Conservation (phyloP, 2,888 invertebrate genomes). For the Ernsta delagoae region DNA sequence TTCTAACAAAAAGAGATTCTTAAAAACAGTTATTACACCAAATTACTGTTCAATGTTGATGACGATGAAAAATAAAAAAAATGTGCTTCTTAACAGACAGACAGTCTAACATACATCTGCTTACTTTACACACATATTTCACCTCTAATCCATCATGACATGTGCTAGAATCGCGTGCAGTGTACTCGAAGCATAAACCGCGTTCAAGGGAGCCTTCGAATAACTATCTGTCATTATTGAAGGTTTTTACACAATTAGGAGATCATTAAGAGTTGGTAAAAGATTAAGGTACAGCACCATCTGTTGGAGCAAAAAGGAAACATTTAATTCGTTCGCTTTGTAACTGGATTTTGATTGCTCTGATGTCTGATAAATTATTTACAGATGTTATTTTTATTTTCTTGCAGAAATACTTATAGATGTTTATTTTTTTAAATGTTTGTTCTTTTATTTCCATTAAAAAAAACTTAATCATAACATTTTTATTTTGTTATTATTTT, state of each 20-base stretch:
- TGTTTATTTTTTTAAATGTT: no score
- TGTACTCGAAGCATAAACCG: conserved; percentile 19
- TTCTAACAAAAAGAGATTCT: not conserved
- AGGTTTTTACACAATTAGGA: conserved; percentile 44
- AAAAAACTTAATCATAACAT: no score
- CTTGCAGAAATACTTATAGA: no score
- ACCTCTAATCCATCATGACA: conserved; percentile 19
- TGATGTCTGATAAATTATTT: conserved; percentile 7
- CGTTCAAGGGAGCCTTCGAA: conserved; percentile 44
- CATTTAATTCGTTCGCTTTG: conserved; percentile 15
- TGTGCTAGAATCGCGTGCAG: conserved; percentile 28
- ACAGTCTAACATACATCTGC: conserved; percentile 14
- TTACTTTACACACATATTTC: conserved; percentile 5
- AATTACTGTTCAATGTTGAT: conserved; percentile 18
- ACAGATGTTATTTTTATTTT: not conserved
- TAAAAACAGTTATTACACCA: conserved; percentile 2
- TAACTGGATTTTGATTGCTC: conserved; percentile 29
- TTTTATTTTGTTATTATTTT: no score
- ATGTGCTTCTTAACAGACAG: conserved; percentile 9
- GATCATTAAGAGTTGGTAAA: conserved; percentile 32
- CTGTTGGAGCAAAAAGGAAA: conserved; percentile 33
- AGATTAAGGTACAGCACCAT: conserved; percentile 32
- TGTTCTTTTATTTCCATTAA: no score
- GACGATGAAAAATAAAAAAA: conserved; percentile 18
- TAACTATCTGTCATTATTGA: conserved; percentile 43